phyloP scores from a whole-genome alignment of 2,888 invertebrate species.

The Hypomecis punctinalis region DNA sequence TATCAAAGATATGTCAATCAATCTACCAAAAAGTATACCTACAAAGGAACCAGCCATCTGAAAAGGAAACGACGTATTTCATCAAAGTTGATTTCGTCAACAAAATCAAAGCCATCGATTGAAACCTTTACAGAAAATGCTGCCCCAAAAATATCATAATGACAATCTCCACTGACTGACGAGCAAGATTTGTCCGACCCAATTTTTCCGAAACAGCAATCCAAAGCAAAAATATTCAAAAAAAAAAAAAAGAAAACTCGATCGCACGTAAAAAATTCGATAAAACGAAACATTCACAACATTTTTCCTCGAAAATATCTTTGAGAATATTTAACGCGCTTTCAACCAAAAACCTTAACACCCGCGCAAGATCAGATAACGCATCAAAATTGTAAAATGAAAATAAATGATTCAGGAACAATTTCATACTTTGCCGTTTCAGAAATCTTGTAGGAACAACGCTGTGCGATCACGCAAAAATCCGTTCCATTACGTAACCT shows the following conservation, averaged over 20 bases:
- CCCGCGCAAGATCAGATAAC: conserved; percentile 33
- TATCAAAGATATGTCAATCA: too few species aligned
- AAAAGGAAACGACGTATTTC: too few species aligned
- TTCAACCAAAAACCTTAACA: conserved; percentile 18
- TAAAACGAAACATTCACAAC: conserved; percentile 11
- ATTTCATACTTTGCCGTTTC: conserved; percentile 38
- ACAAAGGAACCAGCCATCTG: too few species aligned
- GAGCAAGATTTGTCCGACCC: conserved; percentile 1
- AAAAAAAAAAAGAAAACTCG: conserved; percentile 8
- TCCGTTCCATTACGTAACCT: conserved; percentile 43
- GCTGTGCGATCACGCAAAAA: conserved; percentile 41
- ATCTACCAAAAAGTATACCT: too few species aligned
- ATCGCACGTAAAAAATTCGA: conserved; percentile 14
- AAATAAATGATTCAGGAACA: conserved; percentile 42
- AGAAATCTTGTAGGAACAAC: conserved; percentile 33
- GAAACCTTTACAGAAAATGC: background rate
- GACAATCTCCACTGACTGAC: conserved; percentile 5
- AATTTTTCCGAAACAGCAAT: conserved; percentile 1
- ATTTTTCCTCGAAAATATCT: conserved; percentile 6
- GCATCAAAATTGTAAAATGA: conserved; percentile 41
- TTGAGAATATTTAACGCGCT: conserved; percentile 16
- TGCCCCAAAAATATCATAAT: background rate
- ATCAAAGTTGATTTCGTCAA: background rate
- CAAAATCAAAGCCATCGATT: background rate
- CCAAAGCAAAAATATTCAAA: conserved; percentile 3